Evolutionary conservation across 2,797 vertebrate genomes (phyloP).

Genomic region (Mormyrops boulengeri): DNA sequence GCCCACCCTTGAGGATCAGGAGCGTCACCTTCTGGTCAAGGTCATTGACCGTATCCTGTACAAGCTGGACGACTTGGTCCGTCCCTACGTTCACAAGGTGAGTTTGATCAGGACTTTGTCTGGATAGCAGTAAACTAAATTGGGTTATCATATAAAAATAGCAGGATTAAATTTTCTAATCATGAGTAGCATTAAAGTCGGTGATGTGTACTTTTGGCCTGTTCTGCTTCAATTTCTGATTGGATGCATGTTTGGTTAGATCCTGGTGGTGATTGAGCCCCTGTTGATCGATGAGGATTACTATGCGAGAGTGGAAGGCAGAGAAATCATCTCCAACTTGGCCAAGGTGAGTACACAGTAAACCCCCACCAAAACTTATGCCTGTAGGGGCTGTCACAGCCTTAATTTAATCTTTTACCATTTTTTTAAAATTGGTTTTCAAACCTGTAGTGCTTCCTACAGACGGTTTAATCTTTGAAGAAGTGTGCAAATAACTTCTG

Average conservation of each 20-base stretch:
- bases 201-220: not conserved
- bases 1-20: constrained; percentile 95
- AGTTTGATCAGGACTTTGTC: constrained; percentile 14
- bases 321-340: constrained; percentile 98
- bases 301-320: constrained; percentile 96
- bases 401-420: not conserved
- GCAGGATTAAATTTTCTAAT: not conserved
- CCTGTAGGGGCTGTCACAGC: not conserved
- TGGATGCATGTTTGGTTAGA: constrained; percentile 57
- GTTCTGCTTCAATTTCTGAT: not conserved
- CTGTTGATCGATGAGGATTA: constrained; percentile 98
- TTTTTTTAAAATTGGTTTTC: not conserved
- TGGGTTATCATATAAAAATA: not conserved
- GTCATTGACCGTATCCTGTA: constrained; percentile 97
- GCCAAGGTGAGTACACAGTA: constrained; percentile 74
- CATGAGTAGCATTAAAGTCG: not conserved
- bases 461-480: not conserved
- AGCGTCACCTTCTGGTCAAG: constrained; percentile 95
- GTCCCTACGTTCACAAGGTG: constrained; percentile 98
- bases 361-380: not conserved
- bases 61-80: constrained; percentile 94
- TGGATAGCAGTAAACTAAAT: not conserved
- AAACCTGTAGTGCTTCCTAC: not conserved
- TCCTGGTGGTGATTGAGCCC: constrained; percentile 96
- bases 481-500: not conserved